A percentile compares a stretch with the other conserved stretches of the same genome.
These are phyloP conservation scores for Nannobrachium achirus DNA, from an alignment of 2,113 vertebrate genomes.

Conservation along the genomic window DNA sequence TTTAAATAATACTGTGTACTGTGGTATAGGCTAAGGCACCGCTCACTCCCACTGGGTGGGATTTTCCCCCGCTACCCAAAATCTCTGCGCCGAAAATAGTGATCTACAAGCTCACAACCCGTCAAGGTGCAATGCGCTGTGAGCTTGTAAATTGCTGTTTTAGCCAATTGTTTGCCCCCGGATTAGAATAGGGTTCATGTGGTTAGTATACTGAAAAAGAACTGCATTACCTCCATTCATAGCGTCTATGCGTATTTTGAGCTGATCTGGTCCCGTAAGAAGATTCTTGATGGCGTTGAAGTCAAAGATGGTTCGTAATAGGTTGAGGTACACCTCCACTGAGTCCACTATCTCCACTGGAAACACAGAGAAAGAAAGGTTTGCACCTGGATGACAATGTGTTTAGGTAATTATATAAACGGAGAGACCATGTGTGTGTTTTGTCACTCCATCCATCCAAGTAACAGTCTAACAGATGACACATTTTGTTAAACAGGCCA, in stretches of 20 bases:
- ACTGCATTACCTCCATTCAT: conserved; percentile 91
- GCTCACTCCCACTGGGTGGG: no score
- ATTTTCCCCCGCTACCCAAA: no score
- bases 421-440: background rate
- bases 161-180: no score
- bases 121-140: no score
- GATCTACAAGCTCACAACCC: no score
- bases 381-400: background rate
- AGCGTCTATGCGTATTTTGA: conserved; percentile 95
- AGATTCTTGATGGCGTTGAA: conserved; percentile 91
- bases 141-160: no score
- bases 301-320: conserved; percentile 93
- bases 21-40: no score
- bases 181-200: no score
- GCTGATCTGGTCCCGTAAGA: conserved; percentile 89
- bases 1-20: no score
- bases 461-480: background rate
- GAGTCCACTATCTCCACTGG: conserved; percentile 97
- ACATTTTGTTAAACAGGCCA: no score
- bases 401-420: background rate
- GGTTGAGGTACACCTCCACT: conserved; percentile 94
- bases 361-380: conserved; percentile 40
- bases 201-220: no score
- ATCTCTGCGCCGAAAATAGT: no score
- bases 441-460: background rate